Evolutionary conservation across 2,113 vertebrate genomes (phyloP).

Genomic region (Hippocampus abdominalis): DNA sequence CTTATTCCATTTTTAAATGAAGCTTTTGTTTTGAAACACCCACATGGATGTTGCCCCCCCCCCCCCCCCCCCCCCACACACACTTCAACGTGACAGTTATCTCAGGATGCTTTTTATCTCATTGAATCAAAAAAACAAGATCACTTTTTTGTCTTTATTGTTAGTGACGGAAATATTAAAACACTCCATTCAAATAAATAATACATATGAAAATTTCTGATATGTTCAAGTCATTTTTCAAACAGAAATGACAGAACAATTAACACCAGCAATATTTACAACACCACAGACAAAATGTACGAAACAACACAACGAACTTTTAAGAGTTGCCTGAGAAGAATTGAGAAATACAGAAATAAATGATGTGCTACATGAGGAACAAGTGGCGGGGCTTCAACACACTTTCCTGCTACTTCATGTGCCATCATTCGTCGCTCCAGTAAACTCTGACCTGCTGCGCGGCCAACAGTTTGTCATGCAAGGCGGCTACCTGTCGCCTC

Average conservation of each 20-base stretch:
- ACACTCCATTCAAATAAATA: neutral
- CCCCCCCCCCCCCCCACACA: too few species aligned
- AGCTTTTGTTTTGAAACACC: neutral
- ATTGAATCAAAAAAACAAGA: neutral
- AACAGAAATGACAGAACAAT: neutral
- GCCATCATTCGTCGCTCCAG: neutral
- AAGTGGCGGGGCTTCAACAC: neutral
- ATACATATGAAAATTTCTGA: neutral
- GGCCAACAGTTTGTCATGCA: slow-evolving; percentile 64
- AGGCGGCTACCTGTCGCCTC: slow-evolving; percentile 65
- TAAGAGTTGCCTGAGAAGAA: neutral
- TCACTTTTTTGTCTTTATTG: neutral
- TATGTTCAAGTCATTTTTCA: neutral
- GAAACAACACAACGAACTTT: neutral
- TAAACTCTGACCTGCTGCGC: slow-evolving; percentile 52
- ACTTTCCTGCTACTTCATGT: neutral
- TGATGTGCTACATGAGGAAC: neutral
- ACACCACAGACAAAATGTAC: neutral
- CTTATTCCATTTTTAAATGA: neutral
- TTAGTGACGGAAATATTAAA: neutral
- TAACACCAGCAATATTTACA: neutral
- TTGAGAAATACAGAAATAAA: neutral
- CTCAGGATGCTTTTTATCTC: neutral
- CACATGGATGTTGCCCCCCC: neutral
- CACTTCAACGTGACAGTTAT: too few species aligned